Percentiles rank a stretch among this genome's conserved stretches.
phyloP scores from a whole-genome alignment of 2,113 vertebrate species.

The Mustela nigripes region DNA sequence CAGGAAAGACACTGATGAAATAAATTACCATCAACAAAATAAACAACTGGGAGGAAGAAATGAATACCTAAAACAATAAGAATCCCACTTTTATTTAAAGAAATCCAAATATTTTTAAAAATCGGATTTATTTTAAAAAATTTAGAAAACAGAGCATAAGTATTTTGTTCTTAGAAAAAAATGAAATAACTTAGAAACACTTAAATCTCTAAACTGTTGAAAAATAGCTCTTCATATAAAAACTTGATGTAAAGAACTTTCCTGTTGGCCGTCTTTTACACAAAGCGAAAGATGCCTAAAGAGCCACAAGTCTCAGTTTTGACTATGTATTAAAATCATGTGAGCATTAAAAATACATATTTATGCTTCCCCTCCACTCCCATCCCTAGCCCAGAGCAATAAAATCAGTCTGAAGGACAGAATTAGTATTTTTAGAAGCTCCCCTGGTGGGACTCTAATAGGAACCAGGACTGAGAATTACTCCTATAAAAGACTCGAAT shows the following conservation, averaged over 20 bases:
- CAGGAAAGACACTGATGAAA: background rate
- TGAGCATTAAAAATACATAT: background rate
- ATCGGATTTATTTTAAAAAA: slow-evolving; percentile 39
- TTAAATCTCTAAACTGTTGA: background rate
- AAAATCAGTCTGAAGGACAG: slow-evolving; percentile 22
- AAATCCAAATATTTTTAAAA: slow-evolving; percentile 34
- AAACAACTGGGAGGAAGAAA: slow-evolving; percentile 41
- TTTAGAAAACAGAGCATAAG: slow-evolving; percentile 34
- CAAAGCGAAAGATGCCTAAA: background rate
- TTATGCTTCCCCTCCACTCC: background rate
- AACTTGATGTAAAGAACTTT: slow-evolving; percentile 6
- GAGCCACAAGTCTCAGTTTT: background rate
- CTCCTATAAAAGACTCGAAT: background rate
- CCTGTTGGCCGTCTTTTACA: background rate
- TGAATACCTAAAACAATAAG: background rate
- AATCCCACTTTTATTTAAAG: slow-evolving; percentile 28
- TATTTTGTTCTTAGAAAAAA: slow-evolving; percentile 52
- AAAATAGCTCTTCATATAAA: slow-evolving; percentile 49
- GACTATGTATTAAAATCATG: background rate
- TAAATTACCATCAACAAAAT: slow-evolving; percentile 41
- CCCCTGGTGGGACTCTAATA: background rate
- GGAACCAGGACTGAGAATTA: background rate
- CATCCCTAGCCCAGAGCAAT: slow-evolving; percentile 5
- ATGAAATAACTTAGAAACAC: slow-evolving; percentile 32
- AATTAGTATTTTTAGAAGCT: slow-evolving; percentile 26